phyloP scores from a whole-genome alignment of 35 echinoderm and acorn worm genomes.

The Apostichopus californicus region DNA sequence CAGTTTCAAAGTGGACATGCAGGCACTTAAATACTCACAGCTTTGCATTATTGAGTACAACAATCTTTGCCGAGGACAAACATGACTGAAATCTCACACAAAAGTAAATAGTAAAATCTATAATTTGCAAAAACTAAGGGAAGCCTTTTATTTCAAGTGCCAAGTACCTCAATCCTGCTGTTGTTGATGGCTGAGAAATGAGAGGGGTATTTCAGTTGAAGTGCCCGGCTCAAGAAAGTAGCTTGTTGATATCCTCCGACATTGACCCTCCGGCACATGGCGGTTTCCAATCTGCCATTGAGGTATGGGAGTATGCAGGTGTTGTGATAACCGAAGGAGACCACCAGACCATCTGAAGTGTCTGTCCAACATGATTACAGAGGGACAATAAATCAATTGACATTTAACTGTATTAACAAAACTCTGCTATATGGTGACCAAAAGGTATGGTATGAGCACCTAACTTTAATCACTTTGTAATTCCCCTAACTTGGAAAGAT shows the following conservation, averaged over 20 bases:
- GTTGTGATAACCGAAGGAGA: constrained; percentile 93
- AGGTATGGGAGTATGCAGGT: constrained; percentile 80
- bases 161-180: constrained; percentile 88
- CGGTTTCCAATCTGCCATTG: constrained; percentile 69
- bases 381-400: too few relatives aligned
- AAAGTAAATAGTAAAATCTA: neutral
- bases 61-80: neutral
- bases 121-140: neutral
- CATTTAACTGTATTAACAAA: too few relatives aligned
- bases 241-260: constrained; percentile 72
- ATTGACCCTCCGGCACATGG: constrained; percentile 74
- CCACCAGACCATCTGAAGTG: constrained; percentile 64
- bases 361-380: constrained; percentile 34
- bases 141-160: neutral
- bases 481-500: too few relatives aligned
- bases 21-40: too few relatives aligned
- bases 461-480: too few relatives aligned
- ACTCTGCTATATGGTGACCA: too few relatives aligned
- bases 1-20: neutral
- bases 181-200: constrained; percentile 86
- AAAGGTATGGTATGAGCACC: too few relatives aligned
- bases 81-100: neutral
- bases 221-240: constrained; percentile 60
- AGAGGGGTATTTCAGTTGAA: constrained; percentile 91
- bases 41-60: neutral